Base-by-base conservation (phyloP, 2,797 vertebrate species). In the Pogonophryne albipinna region DNA sequence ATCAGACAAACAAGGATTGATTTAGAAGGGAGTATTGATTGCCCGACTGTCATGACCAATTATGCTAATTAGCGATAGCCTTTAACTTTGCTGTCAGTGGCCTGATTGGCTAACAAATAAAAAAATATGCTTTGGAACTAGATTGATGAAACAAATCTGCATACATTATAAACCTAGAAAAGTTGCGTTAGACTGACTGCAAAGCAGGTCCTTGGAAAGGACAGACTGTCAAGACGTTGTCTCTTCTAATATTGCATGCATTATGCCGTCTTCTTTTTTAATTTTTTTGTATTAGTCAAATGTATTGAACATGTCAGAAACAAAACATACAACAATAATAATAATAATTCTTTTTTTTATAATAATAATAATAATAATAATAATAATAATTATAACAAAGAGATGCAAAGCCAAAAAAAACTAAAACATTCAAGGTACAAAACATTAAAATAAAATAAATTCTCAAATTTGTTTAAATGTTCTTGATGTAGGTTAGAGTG, bases 31-130 rank as follows among this genome's bases (percentile, higher is more conserved):
- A 45, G n/a, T 17, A 73, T 45, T 19, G 61, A 84, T 84, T 75
- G 34, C 14, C 45, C 17, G 52, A 19, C 50, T 16, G 49, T 62
- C 70, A 34, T 79, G 66, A 69, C 56, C 64, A 59, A 38, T 74
- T 47, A 47, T 73, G 42, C 68, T 79, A 79, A 85, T 83, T 72
- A 76, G 38, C 9, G 1, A 41, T 49, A 52, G 68, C 44, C 66
- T 74, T 80, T 68, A 76, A 61, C 42, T 23, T 44, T 1, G 0
- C 58, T 42, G 56, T 58, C 38, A 64, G 47, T 14, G 42, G 14
- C 6, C 27, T 45, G 1, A 42, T 74, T 56, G 17, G 47, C 47
- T 61, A 44, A 67, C 8, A 10, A 50, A 2, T 57, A 38, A 15
- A 70, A 49, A 45, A 59, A 64, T 44, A 16, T 13, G 11, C 14